Base-by-base conservation (phyloP, 2,113 vertebrate genomes). In the human (Homo sapiens) region DNA sequence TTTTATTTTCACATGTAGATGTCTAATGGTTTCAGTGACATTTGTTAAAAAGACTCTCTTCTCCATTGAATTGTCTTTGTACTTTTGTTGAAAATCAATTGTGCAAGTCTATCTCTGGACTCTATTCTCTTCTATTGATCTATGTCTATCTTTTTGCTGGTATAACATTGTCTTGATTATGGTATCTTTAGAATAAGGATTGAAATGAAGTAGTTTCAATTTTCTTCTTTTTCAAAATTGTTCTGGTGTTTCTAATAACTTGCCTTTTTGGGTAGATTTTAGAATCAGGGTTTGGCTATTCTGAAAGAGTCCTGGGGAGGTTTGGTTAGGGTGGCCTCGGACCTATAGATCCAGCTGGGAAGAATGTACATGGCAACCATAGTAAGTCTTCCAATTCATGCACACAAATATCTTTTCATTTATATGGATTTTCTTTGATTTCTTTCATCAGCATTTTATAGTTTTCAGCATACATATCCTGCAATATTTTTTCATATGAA, bases 211-310 rank as follows among this genome's bases (percentile, higher is more conserved):
- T 25, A 14, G 40, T 83, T 90, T 70, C 43, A 38, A 61, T 55
- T 95, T 52, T 82, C 22, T 66, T 81, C 76, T 72, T 78, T 84
- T 72, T 92, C 87, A 78, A 45, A 82, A 88, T 64, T 40, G 55
- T 73, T 90, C 80, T 86, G 78, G 20, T 40, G 38, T 48, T 38
- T 83, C 50, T 64, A 72, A 14, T 48, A 64, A 87, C 43, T 61
- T 18, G 45, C n/a, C 50, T 61, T 91, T 50, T 40, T n/a, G 5
- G 6, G 5, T 48, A 20, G n/a, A 50, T 43, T 66, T 88, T 73
- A 55, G 12, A 79, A 18, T 45, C 68, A 17, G 43, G 38, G 10
- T 25, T 45, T 61, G 66, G 66, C 12, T 66, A 0, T 73, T 52
- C 23, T 59, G 17, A 64, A 81, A 25, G 70, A 66, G 23, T 16